Percentiles rank a stretch among this genome's conserved stretches.
These are phyloP conservation scores for Hyppa rectilinea DNA, from an alignment of 2,888 invertebrate species.

Conservation along the genomic window DNA sequence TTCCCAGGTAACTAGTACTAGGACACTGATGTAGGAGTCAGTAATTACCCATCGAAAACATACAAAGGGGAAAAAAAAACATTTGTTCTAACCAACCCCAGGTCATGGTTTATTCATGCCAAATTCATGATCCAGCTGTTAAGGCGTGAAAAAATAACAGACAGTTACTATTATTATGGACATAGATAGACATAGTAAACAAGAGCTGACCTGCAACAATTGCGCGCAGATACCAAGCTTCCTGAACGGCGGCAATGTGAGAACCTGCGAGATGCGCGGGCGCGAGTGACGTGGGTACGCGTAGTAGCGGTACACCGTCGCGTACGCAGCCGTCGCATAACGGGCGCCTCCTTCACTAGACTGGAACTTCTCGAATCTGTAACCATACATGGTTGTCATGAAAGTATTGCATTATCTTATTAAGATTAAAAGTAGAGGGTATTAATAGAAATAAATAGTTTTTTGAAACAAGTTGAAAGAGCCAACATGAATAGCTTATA, in stretches of 20 bases:
- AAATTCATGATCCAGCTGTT: neutral
- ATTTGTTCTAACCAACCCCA: neutral
- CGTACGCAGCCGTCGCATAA: constrained; percentile 96
- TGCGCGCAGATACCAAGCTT: constrained; percentile 95
- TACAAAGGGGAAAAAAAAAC: neutral
- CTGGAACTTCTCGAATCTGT: constrained; percentile 93
- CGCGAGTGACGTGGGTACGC: constrained; percentile 96
- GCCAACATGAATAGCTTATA: neutral
- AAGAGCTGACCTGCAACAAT: constrained; percentile 90
- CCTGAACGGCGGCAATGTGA: constrained; percentile 98
- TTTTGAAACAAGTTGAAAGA: neutral
- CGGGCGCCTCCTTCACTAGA: constrained; percentile 90
- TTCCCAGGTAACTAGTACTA: neutral
- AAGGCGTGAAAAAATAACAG: no score
- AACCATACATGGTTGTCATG: constrained; percentile 50
- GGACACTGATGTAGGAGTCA: neutral
- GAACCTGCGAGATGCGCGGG: constrained; percentile 97
- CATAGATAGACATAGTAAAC: neutral
- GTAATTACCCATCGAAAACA: neutral
- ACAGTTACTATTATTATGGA: neutral
- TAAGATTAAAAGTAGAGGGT: constrained; percentile 8
- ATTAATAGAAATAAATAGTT: neutral
- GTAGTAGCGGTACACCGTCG: constrained; percentile 98
- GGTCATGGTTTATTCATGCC: neutral
- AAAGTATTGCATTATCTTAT: neutral